These are phyloP conservation scores for Eciton burchellii DNA, from an alignment of 1,140 invertebrate species.

Conservation along the genomic window DNA sequence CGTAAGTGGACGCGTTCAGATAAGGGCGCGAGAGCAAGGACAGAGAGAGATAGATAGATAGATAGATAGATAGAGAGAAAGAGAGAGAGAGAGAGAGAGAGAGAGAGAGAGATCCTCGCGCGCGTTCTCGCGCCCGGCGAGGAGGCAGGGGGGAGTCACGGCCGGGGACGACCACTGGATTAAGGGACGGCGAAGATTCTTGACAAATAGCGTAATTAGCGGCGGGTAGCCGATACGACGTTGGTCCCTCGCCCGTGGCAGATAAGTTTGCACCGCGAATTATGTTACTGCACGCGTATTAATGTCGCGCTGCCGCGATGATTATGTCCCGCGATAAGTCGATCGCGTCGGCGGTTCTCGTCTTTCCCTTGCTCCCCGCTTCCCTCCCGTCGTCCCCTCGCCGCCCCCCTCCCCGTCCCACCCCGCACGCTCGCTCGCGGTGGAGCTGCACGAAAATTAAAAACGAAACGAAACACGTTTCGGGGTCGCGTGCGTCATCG, in stretches of 20 bases:
- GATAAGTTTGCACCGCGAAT: constrained; percentile 54
- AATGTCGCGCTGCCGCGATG: constrained; percentile 22
- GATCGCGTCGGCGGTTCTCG: neutral
- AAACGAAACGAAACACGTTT: constrained; percentile 50
- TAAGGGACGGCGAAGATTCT: constrained; percentile 27
- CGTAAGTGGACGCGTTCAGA: constrained; percentile 61
- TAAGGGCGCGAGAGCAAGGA: constrained; percentile 40
- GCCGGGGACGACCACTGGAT: neutral
- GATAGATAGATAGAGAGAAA: too few species aligned
- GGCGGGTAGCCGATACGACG: constrained; percentile 25
- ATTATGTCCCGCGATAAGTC: constrained; percentile 34
- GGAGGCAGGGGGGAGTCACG: neutral
- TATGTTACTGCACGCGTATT: constrained; percentile 50
- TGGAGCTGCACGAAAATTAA: constrained; percentile 40
- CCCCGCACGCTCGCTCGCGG: constrained; percentile 3
- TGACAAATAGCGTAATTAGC: constrained; percentile 70
- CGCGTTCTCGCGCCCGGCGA: too few species aligned
- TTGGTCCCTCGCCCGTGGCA: constrained; percentile 5
- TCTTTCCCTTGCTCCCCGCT: neutral
- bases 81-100: too few species aligned
- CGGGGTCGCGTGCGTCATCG: constrained; percentile 49
- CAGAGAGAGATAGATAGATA: too few species aligned
- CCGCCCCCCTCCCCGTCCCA: too few species aligned
- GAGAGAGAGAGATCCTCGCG: too few species aligned
- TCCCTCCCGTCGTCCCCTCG: too few species aligned